phyloP scores from a whole-genome alignment of 92 coral and sea anemone species.

The Virgularia gustaviana region DNA sequence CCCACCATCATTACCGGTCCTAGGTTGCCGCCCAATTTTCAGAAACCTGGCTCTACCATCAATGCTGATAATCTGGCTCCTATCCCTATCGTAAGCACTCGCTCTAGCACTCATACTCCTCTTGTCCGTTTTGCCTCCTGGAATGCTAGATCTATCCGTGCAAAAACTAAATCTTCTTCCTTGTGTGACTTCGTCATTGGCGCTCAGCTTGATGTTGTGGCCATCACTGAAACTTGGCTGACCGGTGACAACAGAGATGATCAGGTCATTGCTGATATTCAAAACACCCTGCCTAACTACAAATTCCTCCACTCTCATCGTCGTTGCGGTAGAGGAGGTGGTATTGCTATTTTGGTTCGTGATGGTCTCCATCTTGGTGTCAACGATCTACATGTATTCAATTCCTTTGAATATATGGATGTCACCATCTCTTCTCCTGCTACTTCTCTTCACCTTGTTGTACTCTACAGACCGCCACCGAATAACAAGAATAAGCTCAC shows the following conservation, averaged over 20 bases:
- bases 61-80: too few species aligned
- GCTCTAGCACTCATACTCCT: too few species aligned
- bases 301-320: slow-evolving; percentile 24
- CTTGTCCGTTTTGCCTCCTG: slow-evolving; percentile 18
- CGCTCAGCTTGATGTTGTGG: slow-evolving; percentile 30
- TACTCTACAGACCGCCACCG: slow-evolving; percentile 21
- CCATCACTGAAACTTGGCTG: slow-evolving; percentile 27
- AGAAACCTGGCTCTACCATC: too few species aligned
- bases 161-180: slow-evolving; percentile 37
- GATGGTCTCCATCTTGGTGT: slow-evolving; percentile 32
- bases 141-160: slow-evolving; percentile 35
- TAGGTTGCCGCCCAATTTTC: too few species aligned
- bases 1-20: too few species aligned
- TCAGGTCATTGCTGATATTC: slow-evolving; percentile 33
- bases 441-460: slow-evolving; percentile 30
- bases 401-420: slow-evolving; percentile 39
- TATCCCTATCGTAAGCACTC: too few species aligned
- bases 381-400: slow-evolving; percentile 26
- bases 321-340: slow-evolving; percentile 34
- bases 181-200: slow-evolving; percentile 27
- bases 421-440: slow-evolving; percentile 19
- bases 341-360: slow-evolving; percentile 22
- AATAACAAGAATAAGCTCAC: slow-evolving; percentile 46
- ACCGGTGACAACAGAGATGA: slow-evolving; percentile 3
- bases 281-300: slow-evolving; percentile 31